Percentiles rank a stretch among this genome's conserved stretches.
Conservation (phyloP, 53 echinoderm and acorn worm genomes). For the Crossaster papposus region DNA sequence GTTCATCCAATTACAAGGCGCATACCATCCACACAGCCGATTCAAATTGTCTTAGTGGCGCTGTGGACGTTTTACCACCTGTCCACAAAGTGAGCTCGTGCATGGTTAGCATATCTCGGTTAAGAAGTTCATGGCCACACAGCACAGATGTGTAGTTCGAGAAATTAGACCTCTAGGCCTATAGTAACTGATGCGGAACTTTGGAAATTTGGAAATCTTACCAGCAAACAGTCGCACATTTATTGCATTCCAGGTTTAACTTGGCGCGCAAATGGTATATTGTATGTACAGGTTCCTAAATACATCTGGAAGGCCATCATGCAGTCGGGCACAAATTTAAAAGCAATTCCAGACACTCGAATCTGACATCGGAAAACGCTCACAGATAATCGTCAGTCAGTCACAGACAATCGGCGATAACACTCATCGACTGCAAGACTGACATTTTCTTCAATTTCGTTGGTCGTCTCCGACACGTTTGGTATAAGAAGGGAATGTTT, state of each 20-base stretch:
- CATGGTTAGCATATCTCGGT: not conserved
- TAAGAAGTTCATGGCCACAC: constrained; percentile 1
- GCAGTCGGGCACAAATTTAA: not conserved
- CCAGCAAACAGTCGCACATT: too few species aligned
- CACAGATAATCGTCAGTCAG: not conserved
- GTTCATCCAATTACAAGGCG: constrained; percentile 7
- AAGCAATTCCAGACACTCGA: too few species aligned
- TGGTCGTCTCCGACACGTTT: not conserved
- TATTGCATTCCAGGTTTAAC: too few species aligned
- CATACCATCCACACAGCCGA: not conserved
- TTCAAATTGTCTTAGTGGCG: not conserved
- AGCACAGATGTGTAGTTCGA: not conserved
- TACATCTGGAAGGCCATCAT: not conserved
- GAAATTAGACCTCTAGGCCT: too few species aligned
- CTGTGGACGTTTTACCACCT: constrained; percentile 8
- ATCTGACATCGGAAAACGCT: not conserved
- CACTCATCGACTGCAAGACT: not conserved
- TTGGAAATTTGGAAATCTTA: too few species aligned
- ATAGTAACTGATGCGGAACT: too few species aligned
- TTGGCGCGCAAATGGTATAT: too few species aligned
- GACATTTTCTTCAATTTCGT: not conserved
- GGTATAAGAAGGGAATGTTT: not conserved
- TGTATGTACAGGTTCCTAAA: not conserved
- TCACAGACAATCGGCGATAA: not conserved
- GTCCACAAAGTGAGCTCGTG: not conserved